Base-by-base conservation (phyloP, 2,888 invertebrate genomes). In the Pinctada fucata region DNA sequence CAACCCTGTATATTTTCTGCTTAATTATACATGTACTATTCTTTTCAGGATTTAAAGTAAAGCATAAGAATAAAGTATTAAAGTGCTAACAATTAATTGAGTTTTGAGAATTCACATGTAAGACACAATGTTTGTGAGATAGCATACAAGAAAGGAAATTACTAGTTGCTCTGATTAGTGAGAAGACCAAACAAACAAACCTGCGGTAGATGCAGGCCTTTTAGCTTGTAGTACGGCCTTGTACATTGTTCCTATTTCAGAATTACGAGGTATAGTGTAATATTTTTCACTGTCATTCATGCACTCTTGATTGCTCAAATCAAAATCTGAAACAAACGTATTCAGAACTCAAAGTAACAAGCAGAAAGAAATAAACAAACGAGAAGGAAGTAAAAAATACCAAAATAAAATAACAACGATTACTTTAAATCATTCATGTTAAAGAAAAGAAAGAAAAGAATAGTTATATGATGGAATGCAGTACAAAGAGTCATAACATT, bases 121-220 rank as follows among this genome's bases (percentile, higher is more conserved):
- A 31, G 31, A 31, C 31, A 31, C 31, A 31, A 31, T 31, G 0
- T 31, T 31, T 31, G 31, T 31, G 31, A 31, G 31, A 31, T 31
- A 31, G 31, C 31, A 31, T 31, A 31, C 31, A 31, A 31, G 31
- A 31, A 31, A 31, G 31, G 31, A 31, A 31, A 31, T 31, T 31
- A 31, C 31, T 31, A 31, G 31, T 31, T 31, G 31, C 31, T 31
- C 31, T 31, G 31, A 31, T 31, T 31, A 31, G 31, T 31, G 31
- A 31, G 31, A 31, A 31, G 31, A 31, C 31, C 31, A 31, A 31
- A 31, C 31, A 58, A 72, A 78, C 79, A 65, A 82, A 90, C 90
- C 90, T 89, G 90, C 86, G 66, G 89, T 90, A 66, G 90, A 90
- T 58, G 88, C 88, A 69, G 90, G 90, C 8, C 90, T 85, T 82